Evolutionary conservation across 1,140 invertebrate genomes (phyloP).

Genomic region (Cotesia vestalis): DNA sequence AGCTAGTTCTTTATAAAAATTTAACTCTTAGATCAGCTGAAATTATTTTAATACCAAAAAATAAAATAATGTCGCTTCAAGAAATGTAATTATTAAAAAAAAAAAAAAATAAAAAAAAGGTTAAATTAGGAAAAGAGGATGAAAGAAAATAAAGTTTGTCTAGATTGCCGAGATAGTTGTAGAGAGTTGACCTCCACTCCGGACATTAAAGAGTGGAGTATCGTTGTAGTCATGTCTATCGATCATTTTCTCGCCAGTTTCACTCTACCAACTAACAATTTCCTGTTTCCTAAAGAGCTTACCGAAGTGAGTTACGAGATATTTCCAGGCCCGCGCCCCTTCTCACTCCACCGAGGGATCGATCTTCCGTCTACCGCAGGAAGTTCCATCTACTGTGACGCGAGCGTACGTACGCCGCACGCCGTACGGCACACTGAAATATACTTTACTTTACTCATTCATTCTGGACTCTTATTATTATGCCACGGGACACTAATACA

Average conservation of each 20-base stretch:
- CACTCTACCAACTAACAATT: constrained; percentile 60
- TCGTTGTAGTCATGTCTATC: constrained; percentile 52
- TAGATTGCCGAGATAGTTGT: background rate
- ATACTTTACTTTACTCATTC: constrained; percentile 32
- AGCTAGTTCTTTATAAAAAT: no score
- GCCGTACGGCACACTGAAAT: background rate
- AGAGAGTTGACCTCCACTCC: constrained; percentile 8
- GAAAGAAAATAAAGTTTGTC: constrained; percentile 1
- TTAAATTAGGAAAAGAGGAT: background rate
- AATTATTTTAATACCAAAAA: no score
- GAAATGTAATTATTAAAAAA: background rate
- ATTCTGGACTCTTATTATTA: constrained; percentile 24
- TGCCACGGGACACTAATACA: constrained; percentile 13
- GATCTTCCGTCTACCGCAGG: constrained; percentile 53
- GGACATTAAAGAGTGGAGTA: constrained; percentile 27
- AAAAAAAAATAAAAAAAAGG: background rate
- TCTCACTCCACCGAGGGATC: constrained; percentile 45
- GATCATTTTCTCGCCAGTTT: constrained; percentile 57
- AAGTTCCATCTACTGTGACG: constrained; percentile 51
- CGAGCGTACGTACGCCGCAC: constrained; percentile 15
- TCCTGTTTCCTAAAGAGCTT: constrained; percentile 65
- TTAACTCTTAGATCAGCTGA: no score
- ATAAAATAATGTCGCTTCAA: no score
- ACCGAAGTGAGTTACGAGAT: constrained; percentile 61
- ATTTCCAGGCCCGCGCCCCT: constrained; percentile 46